Base-by-base conservation (phyloP, 2,797 vertebrate species). In the Vireo griseus region DNA sequence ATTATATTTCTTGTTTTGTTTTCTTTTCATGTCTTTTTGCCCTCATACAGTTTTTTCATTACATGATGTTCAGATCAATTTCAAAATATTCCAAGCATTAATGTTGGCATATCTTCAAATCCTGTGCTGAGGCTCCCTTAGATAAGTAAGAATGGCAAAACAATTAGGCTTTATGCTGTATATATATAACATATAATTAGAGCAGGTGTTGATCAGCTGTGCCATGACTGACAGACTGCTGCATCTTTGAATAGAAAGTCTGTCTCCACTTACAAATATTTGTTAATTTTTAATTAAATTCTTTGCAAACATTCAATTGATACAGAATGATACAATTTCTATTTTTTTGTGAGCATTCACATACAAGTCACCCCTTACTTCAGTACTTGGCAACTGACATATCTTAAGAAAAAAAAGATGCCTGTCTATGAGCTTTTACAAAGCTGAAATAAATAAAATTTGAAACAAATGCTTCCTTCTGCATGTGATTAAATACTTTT, bases 211-310 rank as follows among this genome's bases (percentile, higher is more conserved):
- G 50, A 18, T 94, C 73, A 79, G 55, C 76, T 94, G 87, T 90
- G 88, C 52, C 19, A 7, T 91, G 83, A 79, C 44, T 91, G 79
- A 81, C 89, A 92, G 78, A 31, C 82, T 94, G 71, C 24, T 80
- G 33, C 72, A 33, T 66, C 78, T 94, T 91, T 86, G 87, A 95
- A 66, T 66, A 86, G 69, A 50, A 92, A 66, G 66, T 67, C 68
- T 80, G 35, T 77, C 73, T 96, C 69, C n/a, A 57, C 79, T 92
- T 92, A 88, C 40, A 91, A 92, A 86, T 92, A 80, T 86, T 89
- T 93, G 51, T 92, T 90, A 68, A 22, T 88, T 88, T 95, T 94
- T 94, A 89, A 94, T 96, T 79, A 83, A 94, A 83, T 92, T 78
- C 11, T 78, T 92, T 94, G 44, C 50, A 93, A 75, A 75, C 65